These are phyloP conservation scores for Thera obeliscata DNA, from an alignment of 2,888 invertebrate species.

Conservation along the genomic window DNA sequence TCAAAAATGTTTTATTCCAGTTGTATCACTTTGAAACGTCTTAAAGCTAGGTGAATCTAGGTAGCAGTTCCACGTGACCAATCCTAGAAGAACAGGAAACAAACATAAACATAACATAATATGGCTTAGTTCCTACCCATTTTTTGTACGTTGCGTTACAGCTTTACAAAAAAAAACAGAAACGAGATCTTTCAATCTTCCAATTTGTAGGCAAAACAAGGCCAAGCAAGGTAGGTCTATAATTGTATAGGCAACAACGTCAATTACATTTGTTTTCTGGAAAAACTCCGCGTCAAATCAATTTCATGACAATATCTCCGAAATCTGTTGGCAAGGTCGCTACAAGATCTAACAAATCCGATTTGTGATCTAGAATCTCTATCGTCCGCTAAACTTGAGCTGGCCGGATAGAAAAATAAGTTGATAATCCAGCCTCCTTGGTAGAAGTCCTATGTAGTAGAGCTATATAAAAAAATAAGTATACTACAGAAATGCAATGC, in stretches of 20 bases:
- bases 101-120: too few relatives aligned
- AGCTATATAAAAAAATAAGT: too few relatives aligned
- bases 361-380: constrained; percentile 29
- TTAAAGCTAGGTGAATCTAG: too few relatives aligned
- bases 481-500: too few relatives aligned
- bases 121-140: too few relatives aligned
- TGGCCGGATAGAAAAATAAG: constrained; percentile 1
- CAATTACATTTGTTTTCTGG: constrained; percentile 13
- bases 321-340: constrained; percentile 36
- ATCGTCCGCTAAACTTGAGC: neutral
- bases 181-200: neutral
- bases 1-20: too few relatives aligned
- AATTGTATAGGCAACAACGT: neutral
- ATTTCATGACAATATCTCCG: constrained; percentile 19
- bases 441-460: neutral
- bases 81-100: too few relatives aligned
- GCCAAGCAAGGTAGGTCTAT: constrained; percentile 1
- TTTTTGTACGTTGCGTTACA: too few relatives aligned
- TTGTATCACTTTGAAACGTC: too few relatives aligned
- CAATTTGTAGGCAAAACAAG: constrained; percentile 5
- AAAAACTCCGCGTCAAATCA: constrained; percentile 21
- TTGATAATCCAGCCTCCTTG: neutral
- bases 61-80: too few relatives aligned
- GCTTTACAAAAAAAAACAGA: too few relatives aligned
- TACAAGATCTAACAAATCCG: constrained; percentile 31